Evolutionary conservation across 2,888 invertebrate species (phyloP).

Genomic region (Cryptocephalus primarius): DNA sequence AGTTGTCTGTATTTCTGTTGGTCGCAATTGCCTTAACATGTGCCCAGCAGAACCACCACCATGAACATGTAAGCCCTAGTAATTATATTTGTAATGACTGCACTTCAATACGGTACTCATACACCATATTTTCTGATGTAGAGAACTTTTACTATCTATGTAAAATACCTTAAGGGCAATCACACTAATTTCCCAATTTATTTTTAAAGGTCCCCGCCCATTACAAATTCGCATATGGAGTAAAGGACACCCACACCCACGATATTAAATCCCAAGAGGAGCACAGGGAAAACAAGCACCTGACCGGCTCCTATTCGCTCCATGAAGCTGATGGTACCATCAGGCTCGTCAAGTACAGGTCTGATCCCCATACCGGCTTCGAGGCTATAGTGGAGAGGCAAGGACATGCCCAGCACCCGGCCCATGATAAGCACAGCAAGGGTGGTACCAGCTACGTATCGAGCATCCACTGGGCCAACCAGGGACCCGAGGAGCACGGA

Average conservation of each 20-base stretch:
- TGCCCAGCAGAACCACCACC: too few species aligned
- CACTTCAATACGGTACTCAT: too few species aligned
- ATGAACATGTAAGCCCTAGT: too few species aligned
- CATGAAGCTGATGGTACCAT: conserved; percentile 34
- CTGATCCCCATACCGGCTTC: conserved; percentile 17
- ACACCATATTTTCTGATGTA: too few species aligned
- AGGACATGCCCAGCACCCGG: conserved; percentile 22
- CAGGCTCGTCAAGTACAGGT: conserved; percentile 30
- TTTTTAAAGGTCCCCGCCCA: conserved; percentile 11
- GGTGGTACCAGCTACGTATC: conserved; percentile 20
- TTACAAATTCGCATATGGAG: conserved; percentile 34
- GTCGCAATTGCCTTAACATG: too few species aligned
- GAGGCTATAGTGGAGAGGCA: conserved; percentile 19
- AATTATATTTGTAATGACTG: too few species aligned
- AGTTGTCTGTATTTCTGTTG: too few species aligned
- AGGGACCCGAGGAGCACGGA: conserved; percentile 4
- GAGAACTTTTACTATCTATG: too few species aligned
- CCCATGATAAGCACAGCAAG: conserved; percentile 13
- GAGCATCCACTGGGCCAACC: conserved; percentile 19
- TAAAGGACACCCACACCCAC: conserved; percentile 33
- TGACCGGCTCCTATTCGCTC: conserved; percentile 30
- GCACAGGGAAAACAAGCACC: conserved; percentile 30
- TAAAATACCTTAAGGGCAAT: too few species aligned
- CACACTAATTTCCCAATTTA: too few species aligned
- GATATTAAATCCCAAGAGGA: conserved; percentile 33